A percentile compares a stretch with the other conserved stretches of the same genome.
These are phyloP conservation scores for Anagyrus pseudococci DNA, from an alignment of 2,888 invertebrate species.

Conservation along the genomic window DNA sequence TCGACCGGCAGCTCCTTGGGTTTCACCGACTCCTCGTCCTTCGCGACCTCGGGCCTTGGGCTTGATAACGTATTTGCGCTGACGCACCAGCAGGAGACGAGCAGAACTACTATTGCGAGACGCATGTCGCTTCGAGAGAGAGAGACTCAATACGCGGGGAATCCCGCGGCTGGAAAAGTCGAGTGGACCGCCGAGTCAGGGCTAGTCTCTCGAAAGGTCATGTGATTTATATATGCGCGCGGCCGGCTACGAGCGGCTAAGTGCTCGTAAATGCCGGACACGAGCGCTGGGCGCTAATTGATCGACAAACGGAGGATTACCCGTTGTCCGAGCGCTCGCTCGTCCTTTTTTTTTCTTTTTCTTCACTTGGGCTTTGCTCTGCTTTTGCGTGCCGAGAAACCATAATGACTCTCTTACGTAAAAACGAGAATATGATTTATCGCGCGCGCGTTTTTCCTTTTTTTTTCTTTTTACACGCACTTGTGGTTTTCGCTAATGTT, in stretches of 20 bases:
- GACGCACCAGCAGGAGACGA: conserved; percentile 5
- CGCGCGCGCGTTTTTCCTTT: too few species aligned
- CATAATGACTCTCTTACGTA: conserved; percentile 1
- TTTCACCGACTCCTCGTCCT: not conserved
- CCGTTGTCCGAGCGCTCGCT: not conserved
- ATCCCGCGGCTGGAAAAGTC: not conserved
- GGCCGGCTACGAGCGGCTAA: conserved; percentile 12
- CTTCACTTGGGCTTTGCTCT: too few species aligned
- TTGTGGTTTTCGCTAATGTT: too few species aligned
- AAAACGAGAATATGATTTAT: conserved; percentile 1
- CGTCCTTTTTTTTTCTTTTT: not conserved
- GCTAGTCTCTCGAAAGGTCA: conserved; percentile 17
- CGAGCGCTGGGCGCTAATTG: conserved; percentile 17
- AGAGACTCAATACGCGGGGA: not conserved
- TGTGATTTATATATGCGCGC: conserved; percentile 27
- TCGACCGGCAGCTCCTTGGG: conserved; percentile 39
- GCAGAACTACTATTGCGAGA: not conserved
- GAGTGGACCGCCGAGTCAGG: not conserved
- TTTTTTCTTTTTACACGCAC: too few species aligned
- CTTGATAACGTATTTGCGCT: too few species aligned
- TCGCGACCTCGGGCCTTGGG: not conserved
- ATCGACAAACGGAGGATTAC: conserved; percentile 21
- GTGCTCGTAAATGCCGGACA: conserved; percentile 9
- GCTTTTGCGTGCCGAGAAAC: not conserved
- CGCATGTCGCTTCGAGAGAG: conserved; percentile 1